phyloP scores from a whole-genome alignment of 2,797 vertebrate species.

The Phrynocephalus forsythii region DNA sequence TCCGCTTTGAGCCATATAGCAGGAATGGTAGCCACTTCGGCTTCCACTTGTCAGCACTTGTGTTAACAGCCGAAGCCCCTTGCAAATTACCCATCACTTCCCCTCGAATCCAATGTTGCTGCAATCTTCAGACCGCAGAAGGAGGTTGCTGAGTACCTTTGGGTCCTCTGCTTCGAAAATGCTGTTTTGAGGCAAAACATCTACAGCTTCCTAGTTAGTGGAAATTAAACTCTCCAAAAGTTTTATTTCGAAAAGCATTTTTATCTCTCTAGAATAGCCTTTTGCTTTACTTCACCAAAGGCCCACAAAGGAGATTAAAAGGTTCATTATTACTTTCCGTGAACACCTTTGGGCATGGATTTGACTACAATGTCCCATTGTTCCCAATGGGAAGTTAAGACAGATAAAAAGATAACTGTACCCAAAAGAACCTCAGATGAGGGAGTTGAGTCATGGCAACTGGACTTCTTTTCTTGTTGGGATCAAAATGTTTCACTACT shows the following conservation, averaged over 20 bases:
- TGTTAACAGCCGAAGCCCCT: not conserved
- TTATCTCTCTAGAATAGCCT: not conserved
- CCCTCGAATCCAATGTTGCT: not conserved
- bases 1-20: not conserved
- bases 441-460: too few species aligned
- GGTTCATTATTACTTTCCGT: not conserved
- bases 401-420: not conserved
- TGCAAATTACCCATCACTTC: not conserved
- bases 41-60: not conserved
- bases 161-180: not conserved
- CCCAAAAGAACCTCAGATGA: not conserved
- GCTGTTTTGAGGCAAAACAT: not conserved
- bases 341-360: not conserved
- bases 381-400: not conserved
- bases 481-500: too few species aligned
- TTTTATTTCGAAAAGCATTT: not conserved
- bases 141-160: not conserved
- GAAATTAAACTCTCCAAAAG: not conserved
- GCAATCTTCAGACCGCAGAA: not conserved
- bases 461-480: too few species aligned
- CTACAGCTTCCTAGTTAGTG: not conserved
- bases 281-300: constrained; percentile 2
- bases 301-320: not conserved
- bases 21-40: not conserved
- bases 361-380: not conserved